Conservation (phyloP, 2,113 vertebrate genomes). For the Prunella himalayana region DNA sequence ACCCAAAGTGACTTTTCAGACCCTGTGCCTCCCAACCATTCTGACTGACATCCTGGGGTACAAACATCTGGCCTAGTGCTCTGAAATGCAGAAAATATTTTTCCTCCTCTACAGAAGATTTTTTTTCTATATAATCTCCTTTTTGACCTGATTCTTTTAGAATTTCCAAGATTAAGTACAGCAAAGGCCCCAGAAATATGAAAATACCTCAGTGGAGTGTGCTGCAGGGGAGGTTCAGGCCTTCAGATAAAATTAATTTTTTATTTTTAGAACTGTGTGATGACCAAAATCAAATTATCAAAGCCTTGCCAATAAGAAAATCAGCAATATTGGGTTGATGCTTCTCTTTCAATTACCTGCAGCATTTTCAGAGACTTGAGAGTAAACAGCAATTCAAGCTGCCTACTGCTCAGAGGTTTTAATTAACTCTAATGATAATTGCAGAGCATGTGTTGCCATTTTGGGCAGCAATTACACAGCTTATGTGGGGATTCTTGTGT, state of each 20-base stretch:
- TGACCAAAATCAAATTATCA: not conserved
- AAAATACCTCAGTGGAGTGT: not conserved
- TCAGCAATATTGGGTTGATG: not conserved
- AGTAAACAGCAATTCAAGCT: conserved; percentile 40
- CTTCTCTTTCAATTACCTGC: conserved; percentile 24
- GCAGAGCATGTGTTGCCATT: conserved; percentile 41
- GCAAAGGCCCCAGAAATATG: not conserved
- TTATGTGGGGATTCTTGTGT: not conserved
- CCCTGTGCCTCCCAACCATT: not conserved
- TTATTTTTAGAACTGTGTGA: not conserved
- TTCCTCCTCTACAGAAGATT: accelerated
- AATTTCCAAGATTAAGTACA: not conserved
- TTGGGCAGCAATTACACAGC: conserved; percentile 25
- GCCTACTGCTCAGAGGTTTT: conserved; percentile 18
- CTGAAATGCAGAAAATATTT: not conserved
- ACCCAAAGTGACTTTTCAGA: not conserved
- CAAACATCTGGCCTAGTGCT: accelerated
- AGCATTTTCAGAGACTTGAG: not conserved
- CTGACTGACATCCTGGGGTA: not conserved
- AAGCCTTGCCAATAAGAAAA: not conserved
- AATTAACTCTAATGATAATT: conserved; percentile 70
- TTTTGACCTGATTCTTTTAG: not conserved
- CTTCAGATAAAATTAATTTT: not conserved
- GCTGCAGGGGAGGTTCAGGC: not conserved
- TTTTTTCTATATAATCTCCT: not conserved